Conservation (phyloP, 2,797 vertebrate species). For the Sciurus vulgaris region DNA sequence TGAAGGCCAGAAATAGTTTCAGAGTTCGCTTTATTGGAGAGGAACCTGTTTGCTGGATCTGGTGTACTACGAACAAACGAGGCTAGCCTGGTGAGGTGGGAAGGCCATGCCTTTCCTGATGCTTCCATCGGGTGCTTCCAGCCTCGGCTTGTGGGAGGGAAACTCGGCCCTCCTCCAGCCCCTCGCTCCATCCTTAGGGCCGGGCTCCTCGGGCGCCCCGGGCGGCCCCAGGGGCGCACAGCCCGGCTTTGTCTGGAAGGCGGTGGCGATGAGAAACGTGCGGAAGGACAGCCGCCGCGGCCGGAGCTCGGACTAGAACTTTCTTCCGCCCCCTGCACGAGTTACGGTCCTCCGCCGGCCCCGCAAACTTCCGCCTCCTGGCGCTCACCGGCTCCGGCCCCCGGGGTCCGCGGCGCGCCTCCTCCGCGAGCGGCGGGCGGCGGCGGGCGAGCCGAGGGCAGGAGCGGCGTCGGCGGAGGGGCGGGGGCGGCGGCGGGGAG, state of each 20-base stretch:
- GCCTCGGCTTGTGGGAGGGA: background rate
- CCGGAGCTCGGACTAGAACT: constrained; percentile 51
- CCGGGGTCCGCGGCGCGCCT: background rate
- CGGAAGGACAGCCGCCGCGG: background rate
- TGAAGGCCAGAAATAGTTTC: background rate
- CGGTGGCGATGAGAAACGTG: rapidly evolving
- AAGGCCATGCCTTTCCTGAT: background rate
- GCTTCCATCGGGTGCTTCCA: background rate
- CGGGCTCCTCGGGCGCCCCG: rapidly evolving
- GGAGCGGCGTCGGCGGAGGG: background rate
- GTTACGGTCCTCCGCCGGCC: rapidly evolving
- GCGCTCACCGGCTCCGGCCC: too few species aligned
- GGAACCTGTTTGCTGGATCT: background rate
- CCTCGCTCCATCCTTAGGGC: background rate
- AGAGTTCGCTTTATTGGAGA: background rate
- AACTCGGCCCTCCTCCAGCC: background rate
- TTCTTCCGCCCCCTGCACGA: background rate
- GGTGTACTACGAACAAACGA: background rate
- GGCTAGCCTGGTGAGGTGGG: background rate
- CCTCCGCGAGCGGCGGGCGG: background rate
- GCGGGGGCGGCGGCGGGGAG: constrained; percentile 41
- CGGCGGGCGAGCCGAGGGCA: too few species aligned
- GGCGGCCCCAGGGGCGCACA: background rate
- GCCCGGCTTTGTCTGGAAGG: constrained; percentile 61
- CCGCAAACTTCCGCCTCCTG: too few species aligned